These are phyloP conservation scores for Camponotus fellah DNA, from an alignment of 2,888 invertebrate genomes.

Conservation along the genomic window DNA sequence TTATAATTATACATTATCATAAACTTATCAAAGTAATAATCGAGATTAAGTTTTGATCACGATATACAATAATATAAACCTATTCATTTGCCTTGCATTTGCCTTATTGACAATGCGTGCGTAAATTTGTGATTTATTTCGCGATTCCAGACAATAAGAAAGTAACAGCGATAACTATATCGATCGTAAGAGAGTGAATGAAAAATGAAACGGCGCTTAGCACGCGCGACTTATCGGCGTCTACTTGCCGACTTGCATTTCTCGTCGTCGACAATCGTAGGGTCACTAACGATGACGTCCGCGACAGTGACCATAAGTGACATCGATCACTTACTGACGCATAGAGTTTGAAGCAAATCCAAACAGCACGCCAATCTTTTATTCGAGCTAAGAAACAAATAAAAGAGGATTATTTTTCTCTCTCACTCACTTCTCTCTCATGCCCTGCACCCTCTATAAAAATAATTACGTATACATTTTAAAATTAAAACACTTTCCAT, in stretches of 20 bases:
- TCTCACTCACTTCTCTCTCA: too few species aligned
- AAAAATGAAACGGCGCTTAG: slow-evolving; percentile 57
- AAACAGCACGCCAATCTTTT: slow-evolving; percentile 28
- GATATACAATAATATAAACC: not conserved
- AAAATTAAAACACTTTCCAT: not conserved
- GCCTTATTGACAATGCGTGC: slow-evolving; percentile 28
- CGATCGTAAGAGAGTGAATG: slow-evolving; percentile 57
- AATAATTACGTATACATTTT: not conserved
- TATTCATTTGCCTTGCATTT: not conserved
- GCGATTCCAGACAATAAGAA: not conserved
- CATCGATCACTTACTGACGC: slow-evolving; percentile 41
- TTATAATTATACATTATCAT: not conserved
- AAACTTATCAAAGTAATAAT: slow-evolving; percentile 19
- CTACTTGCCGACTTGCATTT: slow-evolving; percentile 43
- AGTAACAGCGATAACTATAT: slow-evolving; percentile 25
- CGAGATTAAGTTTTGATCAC: not conserved
- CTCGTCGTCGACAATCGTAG: slow-evolving; percentile 35
- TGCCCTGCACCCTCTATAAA: not conserved
- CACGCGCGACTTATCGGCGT: slow-evolving; percentile 62
- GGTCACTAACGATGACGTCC: slow-evolving; percentile 54
- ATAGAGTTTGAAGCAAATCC: slow-evolving; percentile 2
- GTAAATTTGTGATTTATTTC: slow-evolving; percentile 2
- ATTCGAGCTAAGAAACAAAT: slow-evolving; percentile 20
- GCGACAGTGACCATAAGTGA: slow-evolving; percentile 53
- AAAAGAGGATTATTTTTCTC: not conserved